These are phyloP conservation scores for Poeciliopsis prolifica DNA, from an alignment of 2,113 vertebrate species.

Conservation along the genomic window DNA sequence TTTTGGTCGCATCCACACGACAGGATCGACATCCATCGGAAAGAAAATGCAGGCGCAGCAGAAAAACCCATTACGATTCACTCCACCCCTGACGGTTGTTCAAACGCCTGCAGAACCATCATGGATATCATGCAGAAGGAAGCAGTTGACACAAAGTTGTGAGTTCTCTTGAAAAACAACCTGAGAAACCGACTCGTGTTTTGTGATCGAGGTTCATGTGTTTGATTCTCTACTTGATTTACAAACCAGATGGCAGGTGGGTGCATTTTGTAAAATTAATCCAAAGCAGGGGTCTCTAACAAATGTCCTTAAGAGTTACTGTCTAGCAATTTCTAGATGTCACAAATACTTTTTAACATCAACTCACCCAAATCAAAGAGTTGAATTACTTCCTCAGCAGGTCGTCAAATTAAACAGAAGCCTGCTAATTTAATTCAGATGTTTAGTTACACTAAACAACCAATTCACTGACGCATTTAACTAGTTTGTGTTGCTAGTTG, in stretches of 20 bases:
- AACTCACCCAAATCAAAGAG: not conserved
- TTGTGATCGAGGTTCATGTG: too few species aligned
- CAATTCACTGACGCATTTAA: not conserved
- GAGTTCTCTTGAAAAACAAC: slow-evolving; percentile 68
- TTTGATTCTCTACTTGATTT: not conserved
- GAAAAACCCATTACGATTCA: slow-evolving; percentile 98
- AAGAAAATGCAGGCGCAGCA: slow-evolving; percentile 96
- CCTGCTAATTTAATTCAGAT: not conserved
- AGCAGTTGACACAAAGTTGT: slow-evolving; percentile 98
- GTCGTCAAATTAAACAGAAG: not conserved
- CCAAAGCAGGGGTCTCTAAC: too few species aligned
- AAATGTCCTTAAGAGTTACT: not conserved
- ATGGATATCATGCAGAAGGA: slow-evolving; percentile 99
- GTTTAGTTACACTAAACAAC: not conserved
- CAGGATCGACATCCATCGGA: slow-evolving; percentile 98
- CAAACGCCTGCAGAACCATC: slow-evolving; percentile 92
- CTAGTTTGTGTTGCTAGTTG: not conserved
- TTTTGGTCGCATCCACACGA: not conserved
- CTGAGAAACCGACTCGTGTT: too few species aligned
- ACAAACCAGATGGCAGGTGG: too few species aligned
- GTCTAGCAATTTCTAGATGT: not conserved
- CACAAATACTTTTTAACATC: too few species aligned
- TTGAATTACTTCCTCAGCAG: not conserved
- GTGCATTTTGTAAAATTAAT: too few species aligned
- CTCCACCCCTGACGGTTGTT: slow-evolving; percentile 95